Base-by-base conservation (phyloP, 2,113 vertebrate species). In the Diphyllodes magnificus region DNA sequence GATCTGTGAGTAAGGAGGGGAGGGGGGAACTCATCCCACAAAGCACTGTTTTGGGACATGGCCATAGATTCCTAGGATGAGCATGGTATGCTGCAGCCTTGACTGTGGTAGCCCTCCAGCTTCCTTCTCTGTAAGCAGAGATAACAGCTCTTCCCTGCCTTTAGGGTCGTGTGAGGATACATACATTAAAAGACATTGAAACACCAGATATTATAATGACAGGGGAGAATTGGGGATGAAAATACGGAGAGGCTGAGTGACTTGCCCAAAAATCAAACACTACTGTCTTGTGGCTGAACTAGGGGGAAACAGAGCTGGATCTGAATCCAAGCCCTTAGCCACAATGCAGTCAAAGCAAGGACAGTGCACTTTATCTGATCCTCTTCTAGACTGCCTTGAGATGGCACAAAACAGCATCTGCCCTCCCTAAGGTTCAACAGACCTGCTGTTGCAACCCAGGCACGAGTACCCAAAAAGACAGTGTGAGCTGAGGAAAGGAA, bases 141-240 rank as follows among this genome's bases (percentile, higher is more conserved):
- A 11, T 42, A 88, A 66, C 19, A 84, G 54, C 51, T 83, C 49
- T 33, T 88, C 64, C 24, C 76, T 78, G 54, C 39, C 81, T 50
- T 64, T 50, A 54, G 77, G 65, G 76, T 49, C 84, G 28, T 71
- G 22, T 75, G 70, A 86, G 91, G 88, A 97, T 82, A 86, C 60
- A 76, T 61, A 82, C 40, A 28, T 71, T 88, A 71, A 54, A 85
- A 83, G 68, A 39, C 64, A 77, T 56, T 11, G 42, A 92, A 94
- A 94, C 15, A 84, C 23, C 53, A 86, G 83, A 87, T 75, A 93
- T 51, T 79, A 86, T 79, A 92, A 94, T 95, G 61, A 91, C 53
- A 87, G 0, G 1, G 65, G 17, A 88, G 35, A 89, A 79, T 5
- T 7, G 15, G n/a, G 73, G 37, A 71, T 47, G 18, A 37, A 95